These are phyloP conservation scores for Trachelus stipa DNA, from an alignment of 2,888 invertebrate genomes.

Conservation along the genomic window DNA sequence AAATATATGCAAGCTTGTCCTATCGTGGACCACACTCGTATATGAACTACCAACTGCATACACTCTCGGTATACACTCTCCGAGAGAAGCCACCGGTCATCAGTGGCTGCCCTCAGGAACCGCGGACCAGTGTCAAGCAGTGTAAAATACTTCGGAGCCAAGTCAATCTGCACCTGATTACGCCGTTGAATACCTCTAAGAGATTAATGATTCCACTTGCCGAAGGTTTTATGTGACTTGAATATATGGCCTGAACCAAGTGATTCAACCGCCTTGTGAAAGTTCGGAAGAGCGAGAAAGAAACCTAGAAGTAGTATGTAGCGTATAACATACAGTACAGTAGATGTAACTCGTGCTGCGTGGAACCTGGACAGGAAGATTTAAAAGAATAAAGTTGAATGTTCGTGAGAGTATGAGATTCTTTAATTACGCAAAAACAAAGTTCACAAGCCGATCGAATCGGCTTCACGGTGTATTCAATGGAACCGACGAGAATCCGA, in stretches of 20 bases:
- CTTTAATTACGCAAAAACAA: not conserved
- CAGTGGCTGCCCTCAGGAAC: not conserved
- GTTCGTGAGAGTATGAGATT: not conserved
- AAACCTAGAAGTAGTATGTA: not conserved
- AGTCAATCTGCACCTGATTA: not conserved
- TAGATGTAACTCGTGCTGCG: not conserved
- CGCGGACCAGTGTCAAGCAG: not conserved
- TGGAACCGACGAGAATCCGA: too few relatives aligned
- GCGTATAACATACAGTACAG: not conserved
- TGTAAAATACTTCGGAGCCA: not conserved
- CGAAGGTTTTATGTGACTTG: not conserved
- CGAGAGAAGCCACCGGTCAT: not conserved
- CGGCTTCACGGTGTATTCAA: too few relatives aligned
- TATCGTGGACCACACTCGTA: not conserved
- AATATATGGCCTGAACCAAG: not conserved
- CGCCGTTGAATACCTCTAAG: not conserved
- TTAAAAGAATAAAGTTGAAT: not conserved
- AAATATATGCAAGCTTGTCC: not conserved
- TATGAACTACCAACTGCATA: not conserved
- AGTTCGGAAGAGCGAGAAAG: not conserved
- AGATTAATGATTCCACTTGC: not conserved
- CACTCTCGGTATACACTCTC: not conserved
- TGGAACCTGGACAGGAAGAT: not conserved
- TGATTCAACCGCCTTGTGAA: not conserved
- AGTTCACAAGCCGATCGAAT: too few relatives aligned